phyloP scores from a whole-genome alignment of 1,140 invertebrate genomes.

The Drosophila arizonae region DNA sequence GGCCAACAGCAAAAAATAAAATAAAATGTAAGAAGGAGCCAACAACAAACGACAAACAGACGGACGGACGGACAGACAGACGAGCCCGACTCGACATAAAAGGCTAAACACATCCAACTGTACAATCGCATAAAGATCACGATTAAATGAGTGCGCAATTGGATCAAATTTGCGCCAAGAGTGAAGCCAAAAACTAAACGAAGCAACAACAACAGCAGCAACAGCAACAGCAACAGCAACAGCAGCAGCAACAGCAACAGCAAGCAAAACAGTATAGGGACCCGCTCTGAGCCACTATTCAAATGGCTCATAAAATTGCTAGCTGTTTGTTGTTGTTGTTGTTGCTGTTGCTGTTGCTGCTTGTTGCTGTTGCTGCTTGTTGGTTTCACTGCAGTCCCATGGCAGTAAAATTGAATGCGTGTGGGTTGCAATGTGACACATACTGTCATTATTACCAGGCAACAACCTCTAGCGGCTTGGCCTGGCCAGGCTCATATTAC shows the following conservation, averaged over 20 bases:
- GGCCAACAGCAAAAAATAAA: slow-evolving; percentile 39
- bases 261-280: slow-evolving; percentile 13
- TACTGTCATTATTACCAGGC: slow-evolving; percentile 79
- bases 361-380: slow-evolving; percentile 5
- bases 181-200: slow-evolving; percentile 55
- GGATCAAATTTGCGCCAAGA: slow-evolving; percentile 80
- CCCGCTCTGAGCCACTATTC: slow-evolving; percentile 44
- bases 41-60: slow-evolving; percentile 32
- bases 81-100: slow-evolving; percentile 63
- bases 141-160: slow-evolving; percentile 81
- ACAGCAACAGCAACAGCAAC: slow-evolving; percentile 36
- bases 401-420: slow-evolving; percentile 78
- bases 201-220: slow-evolving; percentile 41
- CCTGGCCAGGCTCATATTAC: slow-evolving; percentile 71
- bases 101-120: slow-evolving; percentile 81
- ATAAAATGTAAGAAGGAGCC: slow-evolving; percentile 27
- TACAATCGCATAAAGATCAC: slow-evolving; percentile 80
- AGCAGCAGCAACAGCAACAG: slow-evolving; percentile 31
- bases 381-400: slow-evolving; percentile 19
- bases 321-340: slow-evolving; percentile 48
- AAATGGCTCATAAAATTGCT: slow-evolving; percentile 68
- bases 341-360: slow-evolving; percentile 22
- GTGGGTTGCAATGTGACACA: slow-evolving; percentile 81
- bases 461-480: slow-evolving; percentile 64
- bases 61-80: slow-evolving; percentile 30